Conservation (phyloP, 2,113 vertebrate species). For the Rhombomys opimus region DNA sequence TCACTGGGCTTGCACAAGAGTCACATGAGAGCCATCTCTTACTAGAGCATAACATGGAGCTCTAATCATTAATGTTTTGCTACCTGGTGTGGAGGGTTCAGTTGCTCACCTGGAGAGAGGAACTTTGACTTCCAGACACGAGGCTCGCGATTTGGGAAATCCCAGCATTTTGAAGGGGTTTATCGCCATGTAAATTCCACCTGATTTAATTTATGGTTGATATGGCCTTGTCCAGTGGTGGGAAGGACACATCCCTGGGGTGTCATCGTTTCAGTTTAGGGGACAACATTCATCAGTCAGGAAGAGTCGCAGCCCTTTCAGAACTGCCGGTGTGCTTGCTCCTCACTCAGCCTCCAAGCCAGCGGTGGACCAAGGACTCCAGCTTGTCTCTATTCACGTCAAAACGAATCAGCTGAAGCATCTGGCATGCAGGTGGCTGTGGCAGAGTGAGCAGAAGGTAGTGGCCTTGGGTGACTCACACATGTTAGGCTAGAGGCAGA, state of each 20-base stretch:
- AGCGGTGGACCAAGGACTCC: constrained; percentile 58
- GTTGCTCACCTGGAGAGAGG: background rate
- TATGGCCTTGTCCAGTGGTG: constrained; percentile 61
- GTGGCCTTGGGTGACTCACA: background rate
- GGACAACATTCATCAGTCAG: constrained; percentile 76
- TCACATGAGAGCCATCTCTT: background rate
- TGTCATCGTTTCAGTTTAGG: constrained; percentile 80
- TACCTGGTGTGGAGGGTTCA: fast-evolving
- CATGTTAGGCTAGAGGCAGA: background rate
- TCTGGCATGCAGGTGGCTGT: constrained; percentile 45
- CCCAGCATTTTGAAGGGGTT: background rate
- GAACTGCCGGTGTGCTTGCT: constrained; percentile 73
- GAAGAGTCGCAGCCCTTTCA: constrained; percentile 78
- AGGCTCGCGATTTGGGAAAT: background rate
- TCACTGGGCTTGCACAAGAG: background rate
- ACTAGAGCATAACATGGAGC: fast-evolving
- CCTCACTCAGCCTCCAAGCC: constrained; percentile 58
- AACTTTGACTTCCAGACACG: fast-evolving
- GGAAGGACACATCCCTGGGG: constrained; percentile 73
- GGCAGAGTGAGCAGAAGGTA: background rate
- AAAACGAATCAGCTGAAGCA: constrained; percentile 77
- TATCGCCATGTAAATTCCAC: constrained; percentile 49
- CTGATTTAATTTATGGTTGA: constrained; percentile 55
- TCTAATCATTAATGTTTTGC: background rate
- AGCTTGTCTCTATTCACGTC: constrained; percentile 59